Base-by-base conservation (phyloP, 2,888 invertebrate genomes). In the Timandra comae region DNA sequence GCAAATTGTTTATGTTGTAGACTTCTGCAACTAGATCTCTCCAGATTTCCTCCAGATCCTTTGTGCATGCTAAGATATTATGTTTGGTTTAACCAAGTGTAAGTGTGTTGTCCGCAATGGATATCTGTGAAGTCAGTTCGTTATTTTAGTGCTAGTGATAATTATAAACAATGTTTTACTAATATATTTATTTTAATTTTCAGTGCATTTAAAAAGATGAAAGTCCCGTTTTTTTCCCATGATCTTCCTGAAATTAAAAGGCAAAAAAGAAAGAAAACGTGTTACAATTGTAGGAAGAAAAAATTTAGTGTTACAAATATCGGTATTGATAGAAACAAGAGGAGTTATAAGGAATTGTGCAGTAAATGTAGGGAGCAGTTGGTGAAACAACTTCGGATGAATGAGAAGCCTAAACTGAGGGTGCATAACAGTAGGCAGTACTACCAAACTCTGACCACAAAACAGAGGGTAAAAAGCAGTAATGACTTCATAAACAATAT, bases 141-240 rank as follows among this genome's bases (percentile, higher is more conserved):
- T 4, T n/a, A 8, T 8, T 22, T 22, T 9, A 10, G 19, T 30
- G n/a, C n/a, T n/a, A n/a, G n/a, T n/a, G n/a, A n/a, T n/a, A n/a
- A n/a, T n/a, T n/a, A n/a, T n/a, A n/a, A n/a, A n/a, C n/a, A n/a
- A n/a, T n/a, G n/a, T n/a, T n/a, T n/a, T n/a, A n/a, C n/a, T n/a
- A n/a, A 22, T 32, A 13, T 29, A 9, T 23, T 34, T 39, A 12
- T 12, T 35, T 30, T 49, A n/a, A n/a, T n/a, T 66, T 67, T 30
- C 57, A 79, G 77, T 35, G 40, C 60, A 1, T 56, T 67, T 13
- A 63, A 54, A 46, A 40, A 51, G n/a, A 53, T 72, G 43, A 74
- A 54, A 48, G 44, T 79, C 41, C 79, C 80, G 63, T 78, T 77
- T 77, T 79, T 79, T 75, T 77, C 64, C 66, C 74, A 43, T 75